phyloP scores from a whole-genome alignment of 2,113 vertebrate genomes.

The Chitala chitala region DNA sequence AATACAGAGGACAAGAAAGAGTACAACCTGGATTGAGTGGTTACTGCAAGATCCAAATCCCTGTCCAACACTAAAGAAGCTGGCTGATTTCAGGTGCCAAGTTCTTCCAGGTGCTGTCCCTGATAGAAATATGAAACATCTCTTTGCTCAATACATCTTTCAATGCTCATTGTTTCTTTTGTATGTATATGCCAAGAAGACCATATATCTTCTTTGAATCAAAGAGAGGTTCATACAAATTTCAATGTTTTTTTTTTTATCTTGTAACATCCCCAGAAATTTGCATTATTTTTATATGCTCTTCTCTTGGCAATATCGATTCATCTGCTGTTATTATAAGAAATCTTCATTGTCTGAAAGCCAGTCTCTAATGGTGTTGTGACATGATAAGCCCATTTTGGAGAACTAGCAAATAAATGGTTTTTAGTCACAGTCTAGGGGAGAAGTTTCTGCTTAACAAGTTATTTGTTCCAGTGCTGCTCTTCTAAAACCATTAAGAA shows the following conservation, averaged over 20 bases:
- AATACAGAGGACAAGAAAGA: too few relatives aligned
- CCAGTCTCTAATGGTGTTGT: neutral
- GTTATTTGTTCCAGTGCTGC: neutral
- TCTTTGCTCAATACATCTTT: too few relatives aligned
- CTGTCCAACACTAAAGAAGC: too few relatives aligned
- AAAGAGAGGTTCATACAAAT: neutral
- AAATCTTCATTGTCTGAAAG: neutral
- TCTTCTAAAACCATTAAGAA: neutral
- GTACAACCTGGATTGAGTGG: too few relatives aligned
- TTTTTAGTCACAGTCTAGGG: neutral
- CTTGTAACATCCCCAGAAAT: too few relatives aligned
- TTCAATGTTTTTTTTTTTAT: too few relatives aligned
- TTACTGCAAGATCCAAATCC: too few relatives aligned
- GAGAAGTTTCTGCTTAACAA: too few relatives aligned
- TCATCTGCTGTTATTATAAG: neutral
- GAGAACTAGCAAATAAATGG: neutral
- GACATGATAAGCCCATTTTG: neutral
- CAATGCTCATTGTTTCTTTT: neutral
- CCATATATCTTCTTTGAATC: neutral
- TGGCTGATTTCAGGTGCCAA: too few relatives aligned
- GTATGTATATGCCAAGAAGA: neutral
- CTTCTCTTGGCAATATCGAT: neutral
- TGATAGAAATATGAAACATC: neutral
- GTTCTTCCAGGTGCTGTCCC: neutral
- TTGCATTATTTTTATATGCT: neutral